These are phyloP conservation scores for Saxidomus purpurata DNA, from an alignment of 1,140 invertebrate species.

Conservation along the genomic window DNA sequence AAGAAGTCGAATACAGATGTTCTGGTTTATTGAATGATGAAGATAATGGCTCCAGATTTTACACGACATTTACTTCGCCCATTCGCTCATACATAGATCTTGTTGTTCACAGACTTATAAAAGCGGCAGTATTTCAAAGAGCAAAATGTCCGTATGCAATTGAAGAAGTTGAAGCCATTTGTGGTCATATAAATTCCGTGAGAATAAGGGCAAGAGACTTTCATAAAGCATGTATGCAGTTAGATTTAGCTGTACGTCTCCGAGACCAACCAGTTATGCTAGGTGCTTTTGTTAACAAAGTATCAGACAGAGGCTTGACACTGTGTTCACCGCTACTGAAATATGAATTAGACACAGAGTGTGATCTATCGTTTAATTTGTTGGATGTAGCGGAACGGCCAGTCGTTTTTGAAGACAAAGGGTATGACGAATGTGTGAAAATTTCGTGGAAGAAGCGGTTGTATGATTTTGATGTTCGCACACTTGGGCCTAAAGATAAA, in stretches of 20 bases:
- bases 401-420: constrained; percentile 38
- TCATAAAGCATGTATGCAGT: constrained; percentile 61
- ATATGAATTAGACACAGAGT: constrained; percentile 22
- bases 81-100: constrained; percentile 96
- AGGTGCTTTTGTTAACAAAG: constrained; percentile 58
- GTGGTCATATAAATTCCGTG: constrained; percentile 68
- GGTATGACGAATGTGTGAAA: constrained; percentile 28
- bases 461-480: constrained; percentile 12
- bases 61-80: constrained; percentile 94
- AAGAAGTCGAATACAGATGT: constrained; percentile 89
- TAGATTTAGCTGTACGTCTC: too few species aligned
- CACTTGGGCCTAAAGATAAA: neutral
- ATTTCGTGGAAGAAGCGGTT: constrained; percentile 55
- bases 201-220: constrained; percentile 67
- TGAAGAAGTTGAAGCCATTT: constrained; percentile 73
- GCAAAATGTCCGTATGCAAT: constrained; percentile 64
- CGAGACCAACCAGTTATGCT: constrained; percentile 61
- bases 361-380: constrained; percentile 69
- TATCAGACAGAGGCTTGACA: constrained; percentile 59
- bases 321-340: constrained; percentile 66
- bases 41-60: constrained; percentile 65
- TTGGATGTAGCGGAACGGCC: constrained; percentile 69
- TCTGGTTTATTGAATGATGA: constrained; percentile 10
- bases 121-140: constrained; percentile 90
- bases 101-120: constrained; percentile 93